Conservation (phyloP, 2,113 vertebrate genomes). For the Spheniscus mendiculus region DNA sequence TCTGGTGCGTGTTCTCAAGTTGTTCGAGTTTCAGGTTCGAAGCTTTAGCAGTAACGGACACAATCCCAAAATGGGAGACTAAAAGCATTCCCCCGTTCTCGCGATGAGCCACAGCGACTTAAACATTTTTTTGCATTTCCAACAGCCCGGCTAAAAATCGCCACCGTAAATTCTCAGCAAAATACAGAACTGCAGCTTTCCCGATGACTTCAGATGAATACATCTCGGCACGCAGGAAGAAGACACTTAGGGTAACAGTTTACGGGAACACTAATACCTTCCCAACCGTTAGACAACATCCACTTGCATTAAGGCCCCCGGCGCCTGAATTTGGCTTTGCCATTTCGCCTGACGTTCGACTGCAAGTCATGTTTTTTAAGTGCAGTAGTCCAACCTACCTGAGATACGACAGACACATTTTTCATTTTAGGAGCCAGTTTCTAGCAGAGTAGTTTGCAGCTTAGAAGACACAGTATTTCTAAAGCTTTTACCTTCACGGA, state of each 20-base stretch:
- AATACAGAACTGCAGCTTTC: background rate
- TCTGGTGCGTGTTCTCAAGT: background rate
- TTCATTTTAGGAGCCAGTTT: background rate
- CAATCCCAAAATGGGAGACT: background rate
- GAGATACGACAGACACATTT: background rate
- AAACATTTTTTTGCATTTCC: background rate
- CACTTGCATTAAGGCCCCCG: background rate
- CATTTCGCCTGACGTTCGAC: background rate
- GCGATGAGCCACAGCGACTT: rapidly evolving
- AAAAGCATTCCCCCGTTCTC: background rate
- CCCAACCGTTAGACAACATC: background rate
- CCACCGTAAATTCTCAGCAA: background rate
- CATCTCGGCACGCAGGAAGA: background rate
- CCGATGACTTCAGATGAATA: background rate
- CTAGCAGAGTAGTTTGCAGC: background rate
- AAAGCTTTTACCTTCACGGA: background rate
- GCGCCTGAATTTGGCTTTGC: slow-evolving; percentile 6
- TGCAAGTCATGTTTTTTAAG: background rate
- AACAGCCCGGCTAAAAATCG: background rate
- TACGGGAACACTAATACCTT: background rate
- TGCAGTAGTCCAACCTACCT: background rate
- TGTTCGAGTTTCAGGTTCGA: background rate
- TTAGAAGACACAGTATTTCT: background rate
- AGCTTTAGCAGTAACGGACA: background rate
- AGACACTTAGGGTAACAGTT: background rate